Percentiles rank a stretch among this genome's conserved stretches.
Conservation (phyloP, 2,888 invertebrate species). For the Drosophila dives region DNA sequence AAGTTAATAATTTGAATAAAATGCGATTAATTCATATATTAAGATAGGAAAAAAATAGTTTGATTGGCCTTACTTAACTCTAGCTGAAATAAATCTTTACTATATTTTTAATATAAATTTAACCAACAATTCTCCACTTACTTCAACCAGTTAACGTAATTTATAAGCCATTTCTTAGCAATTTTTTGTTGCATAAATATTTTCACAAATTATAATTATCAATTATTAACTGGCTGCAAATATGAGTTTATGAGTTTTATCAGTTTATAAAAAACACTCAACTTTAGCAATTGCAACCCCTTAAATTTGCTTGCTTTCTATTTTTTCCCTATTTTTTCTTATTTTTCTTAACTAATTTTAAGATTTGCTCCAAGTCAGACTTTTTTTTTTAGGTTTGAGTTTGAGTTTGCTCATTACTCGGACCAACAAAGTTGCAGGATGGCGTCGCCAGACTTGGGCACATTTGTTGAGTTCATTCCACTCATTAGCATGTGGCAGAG, state of each 20-base stretch:
- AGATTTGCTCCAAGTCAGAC: conserved; percentile 36
- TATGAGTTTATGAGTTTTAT: conserved; percentile 5
- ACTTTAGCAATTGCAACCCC: conserved; percentile 51
- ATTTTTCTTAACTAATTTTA: conserved; percentile 52
- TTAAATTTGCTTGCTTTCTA: conserved; percentile 5
- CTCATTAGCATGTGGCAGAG: conserved; percentile 69
- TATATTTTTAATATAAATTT: not conserved
- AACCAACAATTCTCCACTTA: not conserved
- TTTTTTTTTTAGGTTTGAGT: not conserved
- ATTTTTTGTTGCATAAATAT: not conserved
- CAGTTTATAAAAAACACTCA: conserved; percentile 21
- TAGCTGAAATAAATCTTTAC: not conserved
- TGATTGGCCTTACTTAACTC: not conserved
- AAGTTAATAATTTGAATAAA: not conserved
- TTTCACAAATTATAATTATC: not conserved
- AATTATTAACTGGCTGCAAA: conserved; percentile 29
- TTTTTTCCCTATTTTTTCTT: not conserved
- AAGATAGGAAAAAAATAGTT: not conserved
- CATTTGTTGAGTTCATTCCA: conserved; percentile 72
- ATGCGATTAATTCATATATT: not conserved
- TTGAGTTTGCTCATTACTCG: conserved; percentile 18
- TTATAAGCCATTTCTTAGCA: not conserved
- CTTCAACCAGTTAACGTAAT: not conserved
- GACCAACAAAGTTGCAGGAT: conserved; percentile 30
- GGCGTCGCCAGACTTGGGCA: conserved; percentile 47